Evolutionary conservation across 2,888 invertebrate genomes (phyloP), one percentile per base, ranked within the genome.

Genomic region (Lamellibrachia satsuma): DNA sequence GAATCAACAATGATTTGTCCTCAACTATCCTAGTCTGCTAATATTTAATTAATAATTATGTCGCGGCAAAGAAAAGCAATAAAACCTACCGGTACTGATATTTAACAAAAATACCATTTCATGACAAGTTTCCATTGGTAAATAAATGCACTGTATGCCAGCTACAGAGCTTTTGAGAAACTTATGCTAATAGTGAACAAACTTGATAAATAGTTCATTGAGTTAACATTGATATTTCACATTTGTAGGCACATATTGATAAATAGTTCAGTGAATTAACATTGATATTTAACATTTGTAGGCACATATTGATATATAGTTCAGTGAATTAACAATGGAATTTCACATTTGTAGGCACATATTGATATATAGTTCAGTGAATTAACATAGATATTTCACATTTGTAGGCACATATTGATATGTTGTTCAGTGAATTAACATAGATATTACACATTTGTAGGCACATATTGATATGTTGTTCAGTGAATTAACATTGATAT

Each of bases 361-460:
- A 97, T 75, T 75, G 22, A 15, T 15, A 22, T 22, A 22, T 22
- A 75, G 15, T 75, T 22, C 75, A 6, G 75, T 75, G 22, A 22
- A 75, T 6, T 75, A 22, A 1, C 75, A 75, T 75, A 22, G 15
- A 22, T 6, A 15, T 75, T 75, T 75, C 75, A 22, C 75, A 15
- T 92, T 92, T 92, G 7, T 92, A 94, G 94, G 97, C 97, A 0
- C 98, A 98, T 95, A 97, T 75, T 75, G 22, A 15, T 15, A 22
- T 22, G 4, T 22, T 22, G 15, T 75, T 22, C 75, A 6, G 75
- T 75, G 22, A 22, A 75, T 6, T 75, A 22, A 22, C 75, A 75
- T 75, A 22, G 15, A 22, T 6, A 15, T 75, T 75, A 22, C 75
- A 22, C 75, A 15, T 92, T 92, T 92, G 7, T 92, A 94, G 94